Conservation (phyloP, 1,140 invertebrate species). For the Globodera ellingtonae region DNA sequence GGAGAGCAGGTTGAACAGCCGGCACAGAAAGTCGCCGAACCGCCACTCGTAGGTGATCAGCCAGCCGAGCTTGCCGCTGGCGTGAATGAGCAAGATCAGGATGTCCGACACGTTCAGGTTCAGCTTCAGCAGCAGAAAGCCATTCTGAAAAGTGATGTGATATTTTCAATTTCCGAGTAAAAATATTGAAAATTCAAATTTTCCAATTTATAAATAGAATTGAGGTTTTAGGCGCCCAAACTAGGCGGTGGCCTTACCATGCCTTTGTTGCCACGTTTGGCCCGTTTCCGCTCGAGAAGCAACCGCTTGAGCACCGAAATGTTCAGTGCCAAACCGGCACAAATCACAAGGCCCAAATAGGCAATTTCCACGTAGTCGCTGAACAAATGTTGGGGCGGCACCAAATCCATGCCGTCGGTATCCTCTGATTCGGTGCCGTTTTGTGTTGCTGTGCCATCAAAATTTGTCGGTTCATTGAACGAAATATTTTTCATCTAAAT, state of each 20-base stretch:
- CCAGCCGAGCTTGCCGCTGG: conserved; percentile 57
- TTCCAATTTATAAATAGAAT: no score
- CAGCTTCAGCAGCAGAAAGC: conserved; percentile 61
- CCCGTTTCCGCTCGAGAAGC: conserved; percentile 23
- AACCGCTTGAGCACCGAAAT: conserved; percentile 48
- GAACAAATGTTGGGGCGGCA: conserved; percentile 54
- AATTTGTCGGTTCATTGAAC: neutral
- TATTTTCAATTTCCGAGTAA: no score
- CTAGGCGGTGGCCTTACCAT: conserved; percentile 18
- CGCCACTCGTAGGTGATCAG: conserved; percentile 59
- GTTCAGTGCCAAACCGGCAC: conserved; percentile 56
- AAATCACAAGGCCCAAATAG: conserved; percentile 54
- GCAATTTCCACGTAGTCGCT: conserved; percentile 59
- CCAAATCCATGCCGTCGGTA: neutral
- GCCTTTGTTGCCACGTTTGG: neutral
- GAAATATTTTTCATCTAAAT: neutral
- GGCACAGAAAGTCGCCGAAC: conserved; percentile 55
- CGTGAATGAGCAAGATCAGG: conserved; percentile 52
- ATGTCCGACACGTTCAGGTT: conserved; percentile 63
- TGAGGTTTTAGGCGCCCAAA: no score
- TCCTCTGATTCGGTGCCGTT: conserved; percentile 1
- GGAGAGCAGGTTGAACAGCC: conserved; percentile 58
- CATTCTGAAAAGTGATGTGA: conserved; percentile 41
- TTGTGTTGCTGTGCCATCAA: neutral
- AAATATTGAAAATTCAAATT: no score